Conservation (phyloP, 2,888 invertebrate species). For the Phaedon cochleariae region DNA sequence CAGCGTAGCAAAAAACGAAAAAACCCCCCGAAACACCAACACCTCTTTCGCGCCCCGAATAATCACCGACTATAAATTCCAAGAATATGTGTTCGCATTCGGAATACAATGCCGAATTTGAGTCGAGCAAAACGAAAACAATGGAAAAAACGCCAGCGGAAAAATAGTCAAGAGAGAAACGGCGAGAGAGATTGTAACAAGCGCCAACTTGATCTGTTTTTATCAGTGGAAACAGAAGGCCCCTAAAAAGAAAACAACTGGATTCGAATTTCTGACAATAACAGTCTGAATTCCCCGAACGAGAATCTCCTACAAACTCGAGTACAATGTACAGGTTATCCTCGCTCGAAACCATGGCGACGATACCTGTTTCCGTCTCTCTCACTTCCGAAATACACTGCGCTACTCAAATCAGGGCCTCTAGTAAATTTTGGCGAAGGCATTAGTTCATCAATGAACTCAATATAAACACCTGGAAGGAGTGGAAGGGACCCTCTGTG, state of each 20-base stretch:
- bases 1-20: constrained; percentile 18
- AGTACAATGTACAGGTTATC: constrained; percentile 57
- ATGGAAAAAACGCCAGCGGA: background rate
- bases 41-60: constrained; percentile 20
- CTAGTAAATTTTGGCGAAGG: too few relatives aligned
- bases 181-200: constrained; percentile 28
- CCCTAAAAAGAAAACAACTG: constrained; percentile 52
- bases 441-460: too few relatives aligned
- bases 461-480: too few relatives aligned
- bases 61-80: constrained; percentile 25
- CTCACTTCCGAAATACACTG: constrained; percentile 27
- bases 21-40: constrained; percentile 20
- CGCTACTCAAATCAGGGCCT: background rate
- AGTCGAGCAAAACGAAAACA: constrained; percentile 34
- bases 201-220: constrained; percentile 44
- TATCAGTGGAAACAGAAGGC: constrained; percentile 40
- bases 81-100: constrained; percentile 31
- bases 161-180: constrained; percentile 1
- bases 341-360: constrained; percentile 47
- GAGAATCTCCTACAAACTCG: constrained; percentile 61
- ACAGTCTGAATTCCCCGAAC: constrained; percentile 60
- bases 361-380: constrained; percentile 40
- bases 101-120: constrained; percentile 39
- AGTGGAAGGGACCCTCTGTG: too few relatives aligned
- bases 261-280: constrained; percentile 61